Conservation (phyloP, 2,113 vertebrate genomes). For the Misgurnus anguillicaudatus region DNA sequence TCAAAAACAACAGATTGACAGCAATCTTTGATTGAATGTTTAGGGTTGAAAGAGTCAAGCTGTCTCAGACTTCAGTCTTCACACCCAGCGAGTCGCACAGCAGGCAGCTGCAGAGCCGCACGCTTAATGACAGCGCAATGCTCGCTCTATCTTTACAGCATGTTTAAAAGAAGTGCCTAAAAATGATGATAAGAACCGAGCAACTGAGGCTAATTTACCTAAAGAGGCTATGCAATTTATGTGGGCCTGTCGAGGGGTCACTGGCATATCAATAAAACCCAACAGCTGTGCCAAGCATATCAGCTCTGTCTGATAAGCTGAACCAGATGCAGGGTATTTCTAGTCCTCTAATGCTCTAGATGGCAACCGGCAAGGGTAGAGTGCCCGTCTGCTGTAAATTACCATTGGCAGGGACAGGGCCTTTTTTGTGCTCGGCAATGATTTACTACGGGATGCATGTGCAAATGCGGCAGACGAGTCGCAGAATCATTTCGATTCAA, state of each 20-base stretch:
- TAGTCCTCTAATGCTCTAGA: conserved; percentile 55
- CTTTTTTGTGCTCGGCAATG: conserved; percentile 14
- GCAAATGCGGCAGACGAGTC: conserved; percentile 19
- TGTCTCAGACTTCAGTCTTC: too few relatives aligned
- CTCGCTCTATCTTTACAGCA: too few relatives aligned
- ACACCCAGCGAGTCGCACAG: too few relatives aligned
- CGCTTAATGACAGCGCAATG: too few relatives aligned
- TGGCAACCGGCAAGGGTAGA: conserved; percentile 46
- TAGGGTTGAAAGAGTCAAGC: too few relatives aligned
- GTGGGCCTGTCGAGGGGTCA: conserved; percentile 31
- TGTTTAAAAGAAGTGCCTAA: too few relatives aligned
- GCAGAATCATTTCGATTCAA: conserved; percentile 30
- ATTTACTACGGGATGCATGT: conserved; percentile 28
- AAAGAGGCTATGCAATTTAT: conserved; percentile 58
- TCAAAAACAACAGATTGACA: too few relatives aligned
- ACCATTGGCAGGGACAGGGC: conserved; percentile 31
- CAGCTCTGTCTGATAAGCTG: conserved; percentile 24
- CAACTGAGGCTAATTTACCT: conserved; percentile 45
- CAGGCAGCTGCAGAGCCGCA: too few relatives aligned
- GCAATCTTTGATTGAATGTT: too few relatives aligned
- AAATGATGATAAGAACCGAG: not conserved
- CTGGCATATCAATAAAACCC: conserved; percentile 58
- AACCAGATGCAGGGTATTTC: conserved; percentile 38
- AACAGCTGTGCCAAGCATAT: conserved; percentile 45
- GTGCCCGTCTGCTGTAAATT: conserved; percentile 42